These are phyloP conservation scores for Hylaea fasciaria DNA, from an alignment of 2,888 invertebrate species.

Conservation along the genomic window DNA sequence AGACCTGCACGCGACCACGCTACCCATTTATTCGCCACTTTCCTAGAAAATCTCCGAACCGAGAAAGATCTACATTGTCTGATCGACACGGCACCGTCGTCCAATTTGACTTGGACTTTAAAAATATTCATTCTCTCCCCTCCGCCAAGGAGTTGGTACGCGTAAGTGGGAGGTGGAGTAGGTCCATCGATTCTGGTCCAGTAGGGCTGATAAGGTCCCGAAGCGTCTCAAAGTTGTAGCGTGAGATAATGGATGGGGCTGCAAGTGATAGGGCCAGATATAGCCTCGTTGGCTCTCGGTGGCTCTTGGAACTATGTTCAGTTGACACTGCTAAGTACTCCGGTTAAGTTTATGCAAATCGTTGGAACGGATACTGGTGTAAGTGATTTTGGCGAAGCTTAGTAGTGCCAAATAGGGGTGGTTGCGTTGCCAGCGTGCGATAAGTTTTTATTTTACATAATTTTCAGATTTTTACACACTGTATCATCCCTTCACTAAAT, in stretches of 20 bases:
- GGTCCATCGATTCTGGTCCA: constrained; percentile 51
- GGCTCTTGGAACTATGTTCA: constrained; percentile 41
- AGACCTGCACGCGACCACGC: constrained; percentile 32
- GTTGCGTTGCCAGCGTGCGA: constrained; percentile 5
- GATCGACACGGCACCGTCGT: constrained; percentile 42
- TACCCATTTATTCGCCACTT: constrained; percentile 49
- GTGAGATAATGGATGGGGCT: constrained; percentile 59
- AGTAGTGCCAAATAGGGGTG: constrained; percentile 19
- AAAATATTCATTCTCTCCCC: constrained; percentile 32
- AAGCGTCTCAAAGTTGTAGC: constrained; percentile 57
- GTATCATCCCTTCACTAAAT: neutral
- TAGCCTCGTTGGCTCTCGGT: constrained; percentile 34
- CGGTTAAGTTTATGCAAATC: constrained; percentile 42
- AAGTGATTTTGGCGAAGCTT: constrained; percentile 36
- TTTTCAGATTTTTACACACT: constrained; percentile 15
- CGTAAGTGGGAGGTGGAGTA: constrained; percentile 27
- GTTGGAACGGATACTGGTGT: constrained; percentile 28
- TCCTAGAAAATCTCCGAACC: constrained; percentile 43
- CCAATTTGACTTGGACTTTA: constrained; percentile 47
- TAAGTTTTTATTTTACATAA: constrained; percentile 22
- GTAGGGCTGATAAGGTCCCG: constrained; percentile 56
- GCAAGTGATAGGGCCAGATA: constrained; percentile 51
- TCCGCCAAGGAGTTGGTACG: constrained; percentile 25
- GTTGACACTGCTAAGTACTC: constrained; percentile 45
- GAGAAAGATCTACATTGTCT: constrained; percentile 45